Evolutionary conservation across 2,888 invertebrate species (phyloP).

Genomic region (Tachina lurida): DNA sequence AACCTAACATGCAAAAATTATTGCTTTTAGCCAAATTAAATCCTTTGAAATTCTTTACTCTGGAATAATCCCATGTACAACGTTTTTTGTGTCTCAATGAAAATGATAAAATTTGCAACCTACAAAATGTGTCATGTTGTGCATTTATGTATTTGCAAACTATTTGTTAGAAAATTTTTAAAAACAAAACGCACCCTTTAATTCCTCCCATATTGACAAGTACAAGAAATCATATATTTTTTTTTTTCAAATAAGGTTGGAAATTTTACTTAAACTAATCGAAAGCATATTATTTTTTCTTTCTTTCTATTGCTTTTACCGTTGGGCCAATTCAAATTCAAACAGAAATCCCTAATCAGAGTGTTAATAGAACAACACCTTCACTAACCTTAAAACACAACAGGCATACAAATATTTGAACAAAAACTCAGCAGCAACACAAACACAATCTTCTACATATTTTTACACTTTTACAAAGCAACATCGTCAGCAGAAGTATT

Average conservation of each 20-base stretch:
- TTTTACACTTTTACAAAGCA: background rate
- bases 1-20: no score
- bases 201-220: conserved; percentile 48
- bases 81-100: background rate
- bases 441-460: background rate
- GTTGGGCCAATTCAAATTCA: conserved; percentile 58
- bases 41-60: no score
- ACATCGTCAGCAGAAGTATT: conserved; percentile 8
- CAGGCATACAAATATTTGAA: conserved; percentile 55
- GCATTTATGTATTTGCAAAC: background rate
- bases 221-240: background rate
- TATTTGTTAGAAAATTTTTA: conserved; percentile 34
- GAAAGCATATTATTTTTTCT: conserved; percentile 62
- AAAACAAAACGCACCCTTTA: conserved; percentile 53
- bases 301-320: conserved; percentile 22
- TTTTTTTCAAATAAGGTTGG: conserved; percentile 50
- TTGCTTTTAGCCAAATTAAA: no score
- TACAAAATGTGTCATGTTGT: background rate
- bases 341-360: conserved; percentile 66
- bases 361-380: conserved; percentile 70
- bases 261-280: conserved; percentile 63
- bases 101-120: conserved; percentile 28
- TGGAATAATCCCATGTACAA: no score
- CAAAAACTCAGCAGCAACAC: conserved; percentile 27
- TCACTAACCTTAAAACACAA: conserved; percentile 55